Evolutionary conservation across 2,888 invertebrate genomes (phyloP).

Genomic region (Tiliacea aurago): DNA sequence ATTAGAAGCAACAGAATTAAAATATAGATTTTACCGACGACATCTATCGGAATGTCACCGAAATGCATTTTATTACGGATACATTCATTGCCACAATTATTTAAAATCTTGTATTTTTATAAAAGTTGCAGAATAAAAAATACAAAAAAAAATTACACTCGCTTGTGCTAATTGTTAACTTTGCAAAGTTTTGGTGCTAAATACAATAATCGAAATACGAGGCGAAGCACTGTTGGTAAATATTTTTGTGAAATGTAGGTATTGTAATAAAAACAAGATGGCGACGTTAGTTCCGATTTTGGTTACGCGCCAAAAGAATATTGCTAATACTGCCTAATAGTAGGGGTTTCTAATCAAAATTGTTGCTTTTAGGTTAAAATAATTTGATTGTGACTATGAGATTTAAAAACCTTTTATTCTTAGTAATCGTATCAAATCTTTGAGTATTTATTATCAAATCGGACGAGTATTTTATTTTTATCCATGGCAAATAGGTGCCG

Average conservation of each 20-base stretch:
- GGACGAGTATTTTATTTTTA: background rate
- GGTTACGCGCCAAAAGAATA: background rate
- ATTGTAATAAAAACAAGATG: background rate
- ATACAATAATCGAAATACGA: too few species aligned
- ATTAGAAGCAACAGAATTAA: too few species aligned
- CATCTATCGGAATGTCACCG: slow-evolving; percentile 9
- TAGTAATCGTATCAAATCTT: too few species aligned
- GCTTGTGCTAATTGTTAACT: background rate
- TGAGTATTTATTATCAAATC: too few species aligned
- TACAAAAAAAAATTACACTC: background rate
- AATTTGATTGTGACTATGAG: too few species aligned
- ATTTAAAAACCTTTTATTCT: too few species aligned
- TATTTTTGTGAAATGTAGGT: background rate
- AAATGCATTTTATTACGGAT: background rate
- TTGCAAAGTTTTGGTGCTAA: background rate
- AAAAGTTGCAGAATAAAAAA: background rate
- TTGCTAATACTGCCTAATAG: background rate
- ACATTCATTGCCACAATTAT: background rate
- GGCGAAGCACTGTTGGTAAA: background rate
- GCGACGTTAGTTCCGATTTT: background rate
- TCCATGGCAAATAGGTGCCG: background rate
- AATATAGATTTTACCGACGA: background rate
- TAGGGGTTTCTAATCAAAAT: background rate
- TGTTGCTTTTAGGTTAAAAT: too few species aligned
- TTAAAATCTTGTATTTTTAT: background rate